Conservation (phyloP, 1,140 invertebrate genomes). For the Aphelinus certus region DNA sequence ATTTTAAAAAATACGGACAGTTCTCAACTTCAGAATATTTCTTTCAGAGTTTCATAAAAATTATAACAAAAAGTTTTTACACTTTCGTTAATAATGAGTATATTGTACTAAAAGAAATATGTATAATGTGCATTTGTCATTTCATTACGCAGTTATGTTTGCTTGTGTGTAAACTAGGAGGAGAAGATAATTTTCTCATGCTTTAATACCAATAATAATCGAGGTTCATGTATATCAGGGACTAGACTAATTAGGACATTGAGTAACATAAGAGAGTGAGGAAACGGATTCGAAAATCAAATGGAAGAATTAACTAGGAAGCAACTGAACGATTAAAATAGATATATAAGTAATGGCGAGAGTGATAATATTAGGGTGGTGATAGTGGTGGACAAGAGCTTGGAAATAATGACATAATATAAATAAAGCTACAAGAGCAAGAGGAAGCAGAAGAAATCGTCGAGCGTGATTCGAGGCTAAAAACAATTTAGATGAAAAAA, state of each 20-base stretch:
- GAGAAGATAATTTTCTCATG: too few relatives aligned
- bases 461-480: too few relatives aligned
- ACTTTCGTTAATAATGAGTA: too few relatives aligned
- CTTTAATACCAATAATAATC: constrained; percentile 54
- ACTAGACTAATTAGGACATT: constrained; percentile 65
- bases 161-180: too few relatives aligned
- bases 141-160: too few relatives aligned
- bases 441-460: background rate
- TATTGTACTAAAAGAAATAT: too few relatives aligned
- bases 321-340: constrained; percentile 29
- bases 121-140: too few relatives aligned
- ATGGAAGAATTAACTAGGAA: constrained; percentile 1
- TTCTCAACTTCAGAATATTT: too few relatives aligned
- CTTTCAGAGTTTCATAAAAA: too few relatives aligned
- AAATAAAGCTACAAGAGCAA: constrained; percentile 21
- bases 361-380: constrained; percentile 53
- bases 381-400: constrained; percentile 56
- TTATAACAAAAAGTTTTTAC: too few relatives aligned
- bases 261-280: constrained; percentile 34
- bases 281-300: background rate
- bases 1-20: too few relatives aligned
- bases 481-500: constrained; percentile 23
- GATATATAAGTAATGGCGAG: constrained; percentile 12
- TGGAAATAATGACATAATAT: constrained; percentile 23
- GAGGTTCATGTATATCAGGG: constrained; percentile 65